Evolutionary conservation across 2,797 vertebrate genomes (phyloP), one percentile per base, ranked within the genome.

Genomic region (Spondyliosoma cantharus): DNA sequence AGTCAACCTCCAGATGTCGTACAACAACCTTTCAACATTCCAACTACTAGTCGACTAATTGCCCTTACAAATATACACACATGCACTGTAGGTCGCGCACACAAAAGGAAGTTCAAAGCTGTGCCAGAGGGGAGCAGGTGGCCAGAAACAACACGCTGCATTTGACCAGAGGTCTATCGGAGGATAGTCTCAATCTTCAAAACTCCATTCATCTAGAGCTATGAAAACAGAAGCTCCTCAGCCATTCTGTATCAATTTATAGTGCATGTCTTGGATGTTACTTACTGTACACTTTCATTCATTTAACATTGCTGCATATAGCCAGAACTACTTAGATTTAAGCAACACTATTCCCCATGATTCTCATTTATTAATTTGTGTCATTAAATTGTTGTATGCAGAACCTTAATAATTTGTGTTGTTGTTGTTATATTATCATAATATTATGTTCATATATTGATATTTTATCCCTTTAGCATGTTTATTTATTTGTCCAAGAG

Each of bases 1-100:
- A 87, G 86, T 89, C 90, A 81, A 70, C 77, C 82, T 86, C 91
- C 93, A 91, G 91, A 93, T 93, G 88, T 89, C 79, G 80, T 73
- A 87, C 45, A 2, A 2, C 85, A 82, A 80, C 85, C 80, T 87
- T 86, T 84, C 48, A 86, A 78, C 89, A 89, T 91, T 93, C 89
- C 90, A 76, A 84, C 74, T 76, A 85, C 77, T 76, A 16, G 72
- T 81, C 78, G 59, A 68, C 86, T 79, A 70, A 81, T 71, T 75
- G 73, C 77, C 66, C 82, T 83, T 72, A 88, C 70, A 89, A 87
- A 90, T 57, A 86, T 27, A 83, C 81, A 83, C 84, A 83, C 76
- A 67, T 63, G 82, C 77, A 11, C 52, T 48, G 56, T 16, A 57
- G 46, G 69, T 78, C 49, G 14, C 53, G 19, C 71, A 56, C 59